Percentiles rank a stretch among this genome's conserved stretches.
Conservation (phyloP, 2,113 vertebrate genomes). For the Takifugu bimaculatus region DNA sequence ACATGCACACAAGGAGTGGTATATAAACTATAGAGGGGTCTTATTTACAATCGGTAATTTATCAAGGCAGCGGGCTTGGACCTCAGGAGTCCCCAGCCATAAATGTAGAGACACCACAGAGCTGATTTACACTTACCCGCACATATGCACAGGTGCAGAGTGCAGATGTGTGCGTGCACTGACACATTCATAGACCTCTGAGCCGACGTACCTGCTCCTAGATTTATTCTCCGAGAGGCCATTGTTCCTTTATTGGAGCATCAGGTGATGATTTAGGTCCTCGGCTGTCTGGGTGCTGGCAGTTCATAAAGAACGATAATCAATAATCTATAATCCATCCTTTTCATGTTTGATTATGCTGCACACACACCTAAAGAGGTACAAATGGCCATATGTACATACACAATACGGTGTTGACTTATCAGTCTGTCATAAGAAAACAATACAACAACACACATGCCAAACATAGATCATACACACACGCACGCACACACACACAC, state of each 20-base stretch:
- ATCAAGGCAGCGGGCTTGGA: conserved; percentile 52
- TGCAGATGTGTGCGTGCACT: conserved; percentile 9
- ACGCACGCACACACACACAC: no score
- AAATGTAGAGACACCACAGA: conserved; percentile 40
- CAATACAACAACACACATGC: not conserved
- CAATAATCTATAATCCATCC: conserved; percentile 63
- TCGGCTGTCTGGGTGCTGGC: conserved; percentile 31
- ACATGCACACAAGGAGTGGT: conserved; percentile 34
- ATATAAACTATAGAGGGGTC: conserved; percentile 56
- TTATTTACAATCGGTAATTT: conserved; percentile 59
- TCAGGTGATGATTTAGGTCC: conserved; percentile 46
- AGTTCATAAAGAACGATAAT: conserved; percentile 63
- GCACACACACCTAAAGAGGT: conserved; percentile 6
- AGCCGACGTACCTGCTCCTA: conserved; percentile 13
- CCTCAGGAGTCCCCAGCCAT: conserved; percentile 50
- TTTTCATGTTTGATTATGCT: conserved; percentile 35
- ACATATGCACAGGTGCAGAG: conserved; percentile 5
- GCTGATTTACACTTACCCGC: conserved; percentile 45
- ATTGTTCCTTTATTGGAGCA: conserved; percentile 26
- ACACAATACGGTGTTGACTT: not conserved
- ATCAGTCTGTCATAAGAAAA: not conserved
- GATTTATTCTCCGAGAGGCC: conserved; percentile 28
- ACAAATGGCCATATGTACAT: not conserved
- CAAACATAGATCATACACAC: no score
- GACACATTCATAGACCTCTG: conserved; percentile 15